These are phyloP conservation scores for Papilio machaon DNA, from an alignment of 1,140 invertebrate species.

Conservation along the genomic window DNA sequence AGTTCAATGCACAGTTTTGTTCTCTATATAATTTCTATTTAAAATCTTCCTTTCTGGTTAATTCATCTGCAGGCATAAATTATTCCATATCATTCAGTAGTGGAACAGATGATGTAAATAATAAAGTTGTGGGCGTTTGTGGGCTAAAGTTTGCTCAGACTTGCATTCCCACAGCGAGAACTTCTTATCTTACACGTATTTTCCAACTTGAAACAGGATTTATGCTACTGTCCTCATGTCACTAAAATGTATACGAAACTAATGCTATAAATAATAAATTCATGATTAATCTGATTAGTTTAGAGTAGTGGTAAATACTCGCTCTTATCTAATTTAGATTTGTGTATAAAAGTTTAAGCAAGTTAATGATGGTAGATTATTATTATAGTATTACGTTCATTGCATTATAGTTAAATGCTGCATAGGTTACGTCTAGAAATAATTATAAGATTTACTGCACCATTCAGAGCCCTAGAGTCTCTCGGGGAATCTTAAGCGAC, in stretches of 20 bases:
- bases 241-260: neutral
- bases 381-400: neutral
- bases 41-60: neutral
- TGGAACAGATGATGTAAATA: neutral
- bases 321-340: neutral
- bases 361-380: neutral
- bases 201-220: constrained; percentile 9
- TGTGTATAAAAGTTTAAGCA: neutral
- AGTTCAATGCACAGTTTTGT: neutral
- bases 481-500: too few relatives aligned
- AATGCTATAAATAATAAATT: constrained; percentile 3
- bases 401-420: too few relatives aligned
- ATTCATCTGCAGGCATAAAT: neutral
- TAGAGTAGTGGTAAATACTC: neutral
- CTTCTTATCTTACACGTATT: constrained; percentile 9
- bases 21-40: too few relatives aligned
- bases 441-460: too few relatives aligned
- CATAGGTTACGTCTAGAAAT: too few relatives aligned
- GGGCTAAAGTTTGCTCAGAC: neutral
- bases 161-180: constrained; percentile 7
- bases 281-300: neutral
- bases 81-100: neutral
- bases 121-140: constrained; percentile 10
- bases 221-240: constrained; percentile 7
- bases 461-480: too few relatives aligned